Conservation (phyloP, 1,140 invertebrate species). For the Sarcophaga bullata region DNA sequence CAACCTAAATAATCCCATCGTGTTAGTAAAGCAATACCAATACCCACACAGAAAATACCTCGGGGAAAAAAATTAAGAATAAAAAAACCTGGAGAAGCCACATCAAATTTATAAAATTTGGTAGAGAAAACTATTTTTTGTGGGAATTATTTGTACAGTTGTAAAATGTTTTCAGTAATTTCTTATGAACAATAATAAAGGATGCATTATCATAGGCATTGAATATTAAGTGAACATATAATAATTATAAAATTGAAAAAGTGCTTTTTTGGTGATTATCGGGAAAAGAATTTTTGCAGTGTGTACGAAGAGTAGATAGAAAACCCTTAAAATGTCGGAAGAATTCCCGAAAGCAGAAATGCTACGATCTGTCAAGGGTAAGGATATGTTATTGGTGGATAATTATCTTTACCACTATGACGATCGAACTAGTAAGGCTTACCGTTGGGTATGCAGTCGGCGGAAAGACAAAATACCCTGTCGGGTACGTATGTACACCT, state of each 20-base stretch:
- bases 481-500: constrained; percentile 55
- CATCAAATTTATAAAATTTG: background rate
- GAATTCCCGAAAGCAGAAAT: constrained; percentile 53
- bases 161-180: background rate
- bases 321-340: constrained; percentile 43
- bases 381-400: constrained; percentile 61
- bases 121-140: background rate
- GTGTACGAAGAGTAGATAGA: background rate
- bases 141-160: background rate
- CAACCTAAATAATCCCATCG: background rate
- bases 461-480: constrained; percentile 61
- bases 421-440: constrained; percentile 56
- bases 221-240: background rate
- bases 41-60: constrained; percentile 13
- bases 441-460: constrained; percentile 60
- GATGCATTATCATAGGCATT: background rate
- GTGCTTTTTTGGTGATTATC: background rate
- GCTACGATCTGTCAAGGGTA: constrained; percentile 60
- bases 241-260: background rate
- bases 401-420: constrained; percentile 61
- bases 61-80: background rate
- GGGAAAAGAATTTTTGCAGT: background rate
- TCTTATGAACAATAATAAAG: background rate
- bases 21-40: background rate
- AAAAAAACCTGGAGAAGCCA: background rate